phyloP scores from a whole-genome alignment of 2,113 vertebrate species.

The Taxidea taxus region DNA sequence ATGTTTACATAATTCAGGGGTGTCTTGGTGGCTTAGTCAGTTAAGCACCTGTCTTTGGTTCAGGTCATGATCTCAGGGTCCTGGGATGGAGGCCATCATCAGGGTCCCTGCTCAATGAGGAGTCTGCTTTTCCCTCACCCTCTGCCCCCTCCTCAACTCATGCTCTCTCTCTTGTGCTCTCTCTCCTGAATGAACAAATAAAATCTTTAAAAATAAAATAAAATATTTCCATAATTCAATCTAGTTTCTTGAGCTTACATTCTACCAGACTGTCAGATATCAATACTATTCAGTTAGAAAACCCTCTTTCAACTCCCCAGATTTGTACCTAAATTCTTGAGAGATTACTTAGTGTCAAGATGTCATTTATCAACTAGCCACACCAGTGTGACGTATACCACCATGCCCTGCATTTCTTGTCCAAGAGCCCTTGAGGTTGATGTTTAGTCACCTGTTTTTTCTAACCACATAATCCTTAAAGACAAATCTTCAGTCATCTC shows the following conservation, averaged over 20 bases:
- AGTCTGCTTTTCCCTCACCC: neutral
- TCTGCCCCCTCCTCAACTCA: neutral
- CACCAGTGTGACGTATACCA: neutral
- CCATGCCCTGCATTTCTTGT: neutral
- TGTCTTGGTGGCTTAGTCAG: neutral
- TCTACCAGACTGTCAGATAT: neutral
- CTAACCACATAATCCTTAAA: neutral
- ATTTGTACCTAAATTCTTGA: neutral
- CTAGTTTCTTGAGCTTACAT: neutral
- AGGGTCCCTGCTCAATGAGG: neutral
- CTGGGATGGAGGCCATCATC: neutral
- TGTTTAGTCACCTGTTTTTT: neutral
- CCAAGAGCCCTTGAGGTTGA: neutral
- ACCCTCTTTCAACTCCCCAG: neutral
- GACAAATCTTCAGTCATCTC: neutral
- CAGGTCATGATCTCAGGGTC: neutral
- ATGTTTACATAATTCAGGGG: neutral
- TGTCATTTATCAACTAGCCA: neutral
- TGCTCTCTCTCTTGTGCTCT: neutral
- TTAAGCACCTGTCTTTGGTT: neutral
- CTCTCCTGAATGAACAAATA: neutral
- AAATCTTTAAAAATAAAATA: neutral
- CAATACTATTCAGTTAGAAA: neutral
- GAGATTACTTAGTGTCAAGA: neutral
- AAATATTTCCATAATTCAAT: neutral